A percentile compares a stretch with the other conserved stretches of the same genome.
Conservation (phyloP, 2,113 vertebrate genomes). For the Festucalex cinctus region DNA sequence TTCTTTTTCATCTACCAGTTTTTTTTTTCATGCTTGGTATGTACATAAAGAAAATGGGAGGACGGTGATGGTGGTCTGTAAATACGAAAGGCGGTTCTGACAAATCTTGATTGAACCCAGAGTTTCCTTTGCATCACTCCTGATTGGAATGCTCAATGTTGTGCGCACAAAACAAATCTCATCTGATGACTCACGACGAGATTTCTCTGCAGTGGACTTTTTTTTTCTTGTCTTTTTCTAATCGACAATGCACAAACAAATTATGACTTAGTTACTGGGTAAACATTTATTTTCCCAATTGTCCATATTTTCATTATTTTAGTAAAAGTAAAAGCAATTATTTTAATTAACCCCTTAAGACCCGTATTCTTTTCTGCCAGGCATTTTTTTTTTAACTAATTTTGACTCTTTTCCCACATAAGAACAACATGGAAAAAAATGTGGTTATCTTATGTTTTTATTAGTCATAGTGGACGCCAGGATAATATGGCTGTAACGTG, state of each 20-base stretch:
- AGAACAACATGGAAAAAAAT: too few species aligned
- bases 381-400: too few species aligned
- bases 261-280: too few species aligned
- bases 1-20: conserved; percentile 16
- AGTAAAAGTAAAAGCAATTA: too few species aligned
- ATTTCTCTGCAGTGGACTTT: conserved; percentile 51
- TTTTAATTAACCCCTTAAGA: too few species aligned
- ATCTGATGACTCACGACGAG: conserved; percentile 52
- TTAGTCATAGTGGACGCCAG: too few species aligned
- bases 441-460: too few species aligned
- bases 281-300: too few species aligned
- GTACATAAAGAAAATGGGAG: conserved; percentile 4
- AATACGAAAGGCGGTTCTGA: conserved; percentile 24
- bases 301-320: too few species aligned
- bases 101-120: conserved; percentile 53
- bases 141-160: conserved; percentile 43
- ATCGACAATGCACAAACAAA: conserved; percentile 1
- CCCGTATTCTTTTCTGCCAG: too few species aligned
- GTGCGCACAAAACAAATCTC: conserved; percentile 31
- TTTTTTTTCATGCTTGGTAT: conserved; percentile 20
- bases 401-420: too few species aligned
- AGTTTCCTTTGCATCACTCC: conserved; percentile 47
- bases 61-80: neutral
- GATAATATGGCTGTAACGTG: too few species aligned
- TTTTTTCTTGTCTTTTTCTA: conserved; percentile 54